A percentile compares a stretch with the other conserved stretches of the same genome.
These are phyloP conservation scores for Scatophagus argus DNA, from an alignment of 2,113 vertebrate species.

Conservation along the genomic window DNA sequence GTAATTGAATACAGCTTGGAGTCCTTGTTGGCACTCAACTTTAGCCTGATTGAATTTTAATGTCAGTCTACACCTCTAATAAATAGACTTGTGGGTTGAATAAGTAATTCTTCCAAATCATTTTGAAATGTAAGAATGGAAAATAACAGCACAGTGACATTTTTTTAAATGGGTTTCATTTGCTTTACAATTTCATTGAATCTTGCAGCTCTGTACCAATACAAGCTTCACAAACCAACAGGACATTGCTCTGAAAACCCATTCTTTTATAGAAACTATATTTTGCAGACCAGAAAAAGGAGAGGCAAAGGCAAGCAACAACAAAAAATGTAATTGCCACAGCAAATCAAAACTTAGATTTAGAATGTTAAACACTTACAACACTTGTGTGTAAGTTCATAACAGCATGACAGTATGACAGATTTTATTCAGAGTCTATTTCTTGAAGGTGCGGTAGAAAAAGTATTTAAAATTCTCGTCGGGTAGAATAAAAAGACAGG, in stretches of 20 bases:
- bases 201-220: conserved; percentile 8
- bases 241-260: conserved; percentile 34
- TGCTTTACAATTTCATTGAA: conserved; percentile 16
- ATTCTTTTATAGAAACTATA: conserved; percentile 25
- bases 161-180: neutral
- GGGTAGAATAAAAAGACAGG: conserved; percentile 32
- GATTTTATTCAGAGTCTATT: conserved; percentile 42
- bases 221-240: conserved; percentile 5
- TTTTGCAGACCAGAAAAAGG: conserved; percentile 41
- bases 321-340: conserved; percentile 46
- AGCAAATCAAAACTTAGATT: conserved; percentile 53
- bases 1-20: too few species aligned
- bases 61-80: too few species aligned
- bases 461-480: conserved; percentile 61
- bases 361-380: conserved; percentile 43
- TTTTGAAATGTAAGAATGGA: neutral
- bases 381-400: conserved; percentile 30
- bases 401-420: conserved; percentile 9
- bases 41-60: too few species aligned
- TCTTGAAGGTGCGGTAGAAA: neutral
- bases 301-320: conserved; percentile 5
- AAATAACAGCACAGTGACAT: neutral
- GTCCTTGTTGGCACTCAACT: too few species aligned
- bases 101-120: conserved; percentile 7
- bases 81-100: conserved; percentile 22